phyloP scores from a whole-genome alignment of 2,797 vertebrate species.

The Poecilia picta region DNA sequence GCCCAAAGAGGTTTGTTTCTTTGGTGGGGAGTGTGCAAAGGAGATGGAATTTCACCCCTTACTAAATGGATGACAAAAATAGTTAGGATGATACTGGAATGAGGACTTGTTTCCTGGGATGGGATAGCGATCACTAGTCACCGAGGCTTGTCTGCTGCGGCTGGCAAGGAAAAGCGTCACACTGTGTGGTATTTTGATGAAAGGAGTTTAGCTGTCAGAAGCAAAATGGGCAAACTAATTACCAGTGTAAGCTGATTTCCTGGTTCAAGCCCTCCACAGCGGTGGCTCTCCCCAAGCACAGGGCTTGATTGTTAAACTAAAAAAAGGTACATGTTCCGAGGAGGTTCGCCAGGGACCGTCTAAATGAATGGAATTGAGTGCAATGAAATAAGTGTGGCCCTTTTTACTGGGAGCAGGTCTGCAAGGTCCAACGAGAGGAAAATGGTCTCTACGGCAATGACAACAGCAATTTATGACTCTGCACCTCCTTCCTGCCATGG shows the following conservation, averaged over 20 bases:
- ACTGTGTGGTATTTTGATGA: conserved; percentile 68
- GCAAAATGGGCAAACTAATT: conserved; percentile 73
- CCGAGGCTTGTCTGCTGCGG: conserved; percentile 24
- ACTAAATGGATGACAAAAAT: conserved; percentile 72
- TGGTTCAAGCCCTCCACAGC: conserved; percentile 58
- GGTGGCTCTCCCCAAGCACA: conserved; percentile 50
- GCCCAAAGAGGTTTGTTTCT: conserved; percentile 60
- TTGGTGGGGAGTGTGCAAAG: conserved; percentile 48
- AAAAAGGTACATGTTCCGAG: conserved; percentile 70
- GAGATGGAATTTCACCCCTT: conserved; percentile 68
- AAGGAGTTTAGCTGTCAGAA: conserved; percentile 70
- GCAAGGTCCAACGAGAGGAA: conserved; percentile 65
- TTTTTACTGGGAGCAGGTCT: conserved; percentile 53
- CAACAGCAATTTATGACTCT: conserved; percentile 46
- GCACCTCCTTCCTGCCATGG: conserved; percentile 33
- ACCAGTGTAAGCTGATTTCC: conserved; percentile 75
- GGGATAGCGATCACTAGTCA: conserved; percentile 33
- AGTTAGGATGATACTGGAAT: conserved; percentile 54
- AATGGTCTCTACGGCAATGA: conserved; percentile 51
- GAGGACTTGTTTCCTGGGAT: conserved; percentile 52
- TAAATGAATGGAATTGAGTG: conserved; percentile 68
- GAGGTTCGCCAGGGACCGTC: conserved; percentile 57
- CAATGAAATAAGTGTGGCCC: conserved; percentile 71
- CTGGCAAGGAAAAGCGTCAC: conserved; percentile 36
- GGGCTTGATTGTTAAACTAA: conserved; percentile 67